These are phyloP conservation scores for Gerris lacustris DNA, from an alignment of 2,888 invertebrate genomes.

Conservation along the genomic window DNA sequence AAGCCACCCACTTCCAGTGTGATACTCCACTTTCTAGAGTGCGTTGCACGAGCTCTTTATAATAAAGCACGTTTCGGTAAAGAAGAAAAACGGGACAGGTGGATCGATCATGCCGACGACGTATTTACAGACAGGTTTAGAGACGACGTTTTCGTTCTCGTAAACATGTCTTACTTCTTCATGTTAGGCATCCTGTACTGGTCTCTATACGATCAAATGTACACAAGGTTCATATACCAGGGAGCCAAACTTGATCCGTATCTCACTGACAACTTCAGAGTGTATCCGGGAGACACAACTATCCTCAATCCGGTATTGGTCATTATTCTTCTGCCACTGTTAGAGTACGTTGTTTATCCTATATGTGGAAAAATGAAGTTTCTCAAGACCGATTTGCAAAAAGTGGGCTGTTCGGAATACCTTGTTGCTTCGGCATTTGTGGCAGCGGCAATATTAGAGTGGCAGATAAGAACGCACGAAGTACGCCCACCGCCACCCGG, in stretches of 20 bases:
- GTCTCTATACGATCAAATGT: slow-evolving; percentile 4
- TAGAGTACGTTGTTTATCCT: not conserved
- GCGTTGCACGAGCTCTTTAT: not conserved
- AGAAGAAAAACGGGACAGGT: not conserved
- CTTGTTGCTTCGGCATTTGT: not conserved
- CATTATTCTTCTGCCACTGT: not conserved
- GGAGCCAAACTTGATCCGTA: not conserved
- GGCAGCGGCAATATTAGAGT: not conserved
- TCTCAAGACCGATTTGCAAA: slow-evolving; percentile 3
- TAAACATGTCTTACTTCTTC: slow-evolving; percentile 4
- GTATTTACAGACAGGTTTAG: not conserved
- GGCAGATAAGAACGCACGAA: not conserved
- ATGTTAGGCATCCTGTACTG: not conserved
- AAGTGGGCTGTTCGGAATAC: not conserved
- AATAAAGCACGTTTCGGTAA: not conserved
- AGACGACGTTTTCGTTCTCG: not conserved
- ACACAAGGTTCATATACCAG: not conserved
- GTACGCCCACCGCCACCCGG: not conserved
- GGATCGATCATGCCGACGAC: slow-evolving; percentile 5
- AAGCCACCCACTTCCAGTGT: not conserved
- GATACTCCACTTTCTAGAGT: not conserved
- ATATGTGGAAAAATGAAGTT: slow-evolving; percentile 1
- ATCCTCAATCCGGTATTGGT: slow-evolving; percentile 3
- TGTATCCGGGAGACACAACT: slow-evolving; percentile 8
- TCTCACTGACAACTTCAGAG: not conserved